Evolutionary conservation across 1,140 invertebrate species (phyloP), one percentile per base, ranked within the genome.

Genomic region (Laodelphax striatellus): DNA sequence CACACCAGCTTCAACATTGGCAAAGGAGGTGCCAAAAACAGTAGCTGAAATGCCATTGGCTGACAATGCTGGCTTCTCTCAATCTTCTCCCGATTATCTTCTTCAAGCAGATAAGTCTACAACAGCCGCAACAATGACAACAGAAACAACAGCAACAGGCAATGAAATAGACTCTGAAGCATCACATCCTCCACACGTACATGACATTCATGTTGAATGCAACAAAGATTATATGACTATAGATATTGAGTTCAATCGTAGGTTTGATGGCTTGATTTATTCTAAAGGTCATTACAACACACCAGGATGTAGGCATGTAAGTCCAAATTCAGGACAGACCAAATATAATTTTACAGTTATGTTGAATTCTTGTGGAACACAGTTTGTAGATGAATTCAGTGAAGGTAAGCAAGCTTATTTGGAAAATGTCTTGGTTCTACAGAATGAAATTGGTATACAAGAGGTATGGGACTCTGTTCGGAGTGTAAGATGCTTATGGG

Each of bases 171-270:
- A 64, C 21, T 44, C 56, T 78, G 76, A 78, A 50, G 63, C 78
- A 10, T 79, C 79, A 52, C 84, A 87, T 67, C 84, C 84, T 28
- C 85, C 87, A 10, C 85, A 88, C 64, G 85, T 90, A 63, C 83
- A 88, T 66, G 78, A 76, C 1, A 82, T 91, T 52, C 81, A 87
- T 19, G 88, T 90, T 1, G 75, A 84, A 58, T 91, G 88, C 66
- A 82, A 83, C 44, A 89, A 89, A 70, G 86, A 87, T 58, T 83
- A 83, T 79, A 90, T 91, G 88, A 86, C 82, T 0, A 88, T 91
- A 46, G 82, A 84, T 54, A 80, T 90, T 3, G 84, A 87, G 70
- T 91, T 91, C 70, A 87, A 88, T 67, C 79, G 82, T 61, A 71
- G 71, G 22, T 92, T 88, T 65, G 80, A 88, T 64, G 88, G 88